Conservation (phyloP, 1,140 invertebrate genomes). For the Drosophila mayri region DNA sequence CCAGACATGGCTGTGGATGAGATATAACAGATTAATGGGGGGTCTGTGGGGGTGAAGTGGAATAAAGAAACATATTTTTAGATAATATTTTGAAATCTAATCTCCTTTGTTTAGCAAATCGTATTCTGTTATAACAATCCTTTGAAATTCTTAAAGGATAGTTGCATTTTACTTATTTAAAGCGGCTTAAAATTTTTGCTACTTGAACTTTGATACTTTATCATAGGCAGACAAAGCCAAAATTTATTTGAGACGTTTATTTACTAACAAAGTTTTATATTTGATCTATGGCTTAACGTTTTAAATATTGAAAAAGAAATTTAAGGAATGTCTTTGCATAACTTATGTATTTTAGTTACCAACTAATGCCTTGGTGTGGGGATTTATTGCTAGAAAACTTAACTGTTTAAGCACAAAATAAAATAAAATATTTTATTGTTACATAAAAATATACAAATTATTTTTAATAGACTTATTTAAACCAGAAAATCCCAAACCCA, state of each 20-base stretch:
- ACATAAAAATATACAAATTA: too few species aligned
- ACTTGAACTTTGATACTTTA: background rate
- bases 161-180: background rate
- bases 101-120: background rate
- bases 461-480: too few species aligned
- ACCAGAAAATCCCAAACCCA: too few species aligned
- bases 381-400: background rate
- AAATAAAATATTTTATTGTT: too few species aligned
- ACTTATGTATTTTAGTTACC: too few species aligned
- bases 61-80: background rate
- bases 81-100: background rate
- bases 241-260: background rate
- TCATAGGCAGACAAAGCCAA: background rate
- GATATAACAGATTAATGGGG: background rate
- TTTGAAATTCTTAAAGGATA: background rate
- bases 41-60: background rate
- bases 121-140: background rate
- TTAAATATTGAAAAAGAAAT: too few species aligned
- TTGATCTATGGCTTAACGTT: too few species aligned
- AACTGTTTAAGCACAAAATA: too few species aligned
- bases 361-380: background rate
- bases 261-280: background rate
- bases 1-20: constrained; percentile 30
- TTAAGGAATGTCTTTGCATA: too few species aligned
- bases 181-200: background rate